Conservation (phyloP, 2,888 invertebrate genomes). For the Chloroclysta siterata region DNA sequence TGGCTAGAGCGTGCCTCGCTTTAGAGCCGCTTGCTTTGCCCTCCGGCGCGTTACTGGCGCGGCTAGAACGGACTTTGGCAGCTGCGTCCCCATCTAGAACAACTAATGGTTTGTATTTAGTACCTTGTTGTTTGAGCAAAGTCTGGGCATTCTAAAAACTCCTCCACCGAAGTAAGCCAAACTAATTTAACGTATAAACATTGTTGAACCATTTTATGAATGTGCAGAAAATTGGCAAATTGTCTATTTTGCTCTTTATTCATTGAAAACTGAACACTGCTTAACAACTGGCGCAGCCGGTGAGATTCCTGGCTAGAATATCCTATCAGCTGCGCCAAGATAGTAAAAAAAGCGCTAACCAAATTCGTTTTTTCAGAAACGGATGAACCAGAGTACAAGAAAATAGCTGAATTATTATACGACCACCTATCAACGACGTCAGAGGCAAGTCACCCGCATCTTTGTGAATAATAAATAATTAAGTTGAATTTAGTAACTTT, state of each 20-base stretch:
- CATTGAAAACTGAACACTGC: no score
- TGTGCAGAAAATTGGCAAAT: no score
- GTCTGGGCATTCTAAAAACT: no score
- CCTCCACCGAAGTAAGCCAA: neutral
- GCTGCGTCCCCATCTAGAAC: slow-evolving; percentile 25
- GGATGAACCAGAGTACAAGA: slow-evolving; percentile 77
- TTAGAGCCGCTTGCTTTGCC: slow-evolving; percentile 93
- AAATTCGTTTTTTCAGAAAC: slow-evolving; percentile 52
- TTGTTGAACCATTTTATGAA: no score
- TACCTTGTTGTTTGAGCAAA: neutral
- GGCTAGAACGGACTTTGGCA: slow-evolving; percentile 87
- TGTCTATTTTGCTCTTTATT: no score
- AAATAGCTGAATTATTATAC: slow-evolving; percentile 68
- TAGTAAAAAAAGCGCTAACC: neutral
- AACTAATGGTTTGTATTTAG: slow-evolving; percentile 25
- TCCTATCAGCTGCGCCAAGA: slow-evolving; percentile 16
- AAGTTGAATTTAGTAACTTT: no score
- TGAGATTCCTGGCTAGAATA: neutral
- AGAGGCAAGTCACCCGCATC: slow-evolving; percentile 68
- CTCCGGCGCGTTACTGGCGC: slow-evolving; percentile 89
- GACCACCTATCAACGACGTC: slow-evolving; percentile 70
- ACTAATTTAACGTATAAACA: no score
- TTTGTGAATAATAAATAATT: neutral
- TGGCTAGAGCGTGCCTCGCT: slow-evolving; percentile 84
- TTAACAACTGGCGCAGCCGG: neutral